Conservation (phyloP, 37 sponge, comb jelly and placozoan species). For the Ephydatia muelleri region DNA sequence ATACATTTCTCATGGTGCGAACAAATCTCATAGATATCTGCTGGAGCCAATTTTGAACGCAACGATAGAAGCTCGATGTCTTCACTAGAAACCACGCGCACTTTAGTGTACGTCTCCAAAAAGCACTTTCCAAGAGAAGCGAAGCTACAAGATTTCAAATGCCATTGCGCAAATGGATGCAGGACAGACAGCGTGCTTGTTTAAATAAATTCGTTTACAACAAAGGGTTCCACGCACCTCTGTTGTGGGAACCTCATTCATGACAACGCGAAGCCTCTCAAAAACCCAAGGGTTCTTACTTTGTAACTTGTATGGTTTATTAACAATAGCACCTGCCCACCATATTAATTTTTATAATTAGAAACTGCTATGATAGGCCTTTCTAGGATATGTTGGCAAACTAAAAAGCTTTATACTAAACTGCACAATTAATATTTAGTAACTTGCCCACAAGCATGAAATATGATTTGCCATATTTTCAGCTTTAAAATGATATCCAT, state of each 20-base stretch:
- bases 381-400: neutral
- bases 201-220: no score
- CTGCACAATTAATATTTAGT: neutral
- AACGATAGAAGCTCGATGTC: no score
- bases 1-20: no score
- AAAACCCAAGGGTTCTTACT: neutral
- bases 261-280: neutral
- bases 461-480: neutral
- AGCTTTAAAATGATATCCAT: neutral
- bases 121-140: no score
- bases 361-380: neutral
- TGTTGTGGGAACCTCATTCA: neutral
- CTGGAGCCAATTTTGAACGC: no score
- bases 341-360: neutral
- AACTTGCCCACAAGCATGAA: neutral
- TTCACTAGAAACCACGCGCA: no score
- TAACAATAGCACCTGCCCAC: neutral
- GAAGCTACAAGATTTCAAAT: no score
- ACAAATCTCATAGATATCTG: no score
- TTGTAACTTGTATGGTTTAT: conserved; percentile 1
- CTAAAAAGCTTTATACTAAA: neutral
- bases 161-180: no score
- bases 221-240: no score
- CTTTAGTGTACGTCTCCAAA: no score
- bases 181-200: no score